Percentiles rank a stretch among this genome's conserved stretches.
Evolutionary conservation across 2,888 invertebrate species (phyloP).

Genomic region (Amblyjoppa proteus): DNA sequence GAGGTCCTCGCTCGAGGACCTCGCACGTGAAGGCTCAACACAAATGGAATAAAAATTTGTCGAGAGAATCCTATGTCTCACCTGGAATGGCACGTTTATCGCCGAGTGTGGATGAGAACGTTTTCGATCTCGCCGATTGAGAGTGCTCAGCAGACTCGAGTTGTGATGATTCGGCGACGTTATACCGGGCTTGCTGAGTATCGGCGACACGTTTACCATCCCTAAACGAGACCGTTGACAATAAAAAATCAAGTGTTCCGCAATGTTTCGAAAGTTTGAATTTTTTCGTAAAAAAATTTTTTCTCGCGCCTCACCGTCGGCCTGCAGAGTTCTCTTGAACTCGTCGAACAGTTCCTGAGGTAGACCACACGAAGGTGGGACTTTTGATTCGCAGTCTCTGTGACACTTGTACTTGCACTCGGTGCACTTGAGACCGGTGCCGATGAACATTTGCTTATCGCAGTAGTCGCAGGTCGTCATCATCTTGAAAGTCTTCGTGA

Average conservation of each 20-base stretch:
- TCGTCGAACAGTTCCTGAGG: constrained; percentile 94
- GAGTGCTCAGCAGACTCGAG: constrained; percentile 81
- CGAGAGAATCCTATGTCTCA: constrained; percentile 77
- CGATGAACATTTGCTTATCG: constrained; percentile 94
- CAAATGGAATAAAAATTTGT: background rate
- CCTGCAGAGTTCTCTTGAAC: constrained; percentile 91
- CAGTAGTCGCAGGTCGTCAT: constrained; percentile 96
- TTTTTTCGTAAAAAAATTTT: background rate
- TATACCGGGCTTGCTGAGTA: constrained; percentile 84
- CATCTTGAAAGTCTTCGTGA: constrained; percentile 95
- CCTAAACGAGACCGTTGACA: constrained; percentile 70
- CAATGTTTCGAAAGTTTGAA: background rate
- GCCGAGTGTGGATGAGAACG: constrained; percentile 87
- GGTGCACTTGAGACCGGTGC: constrained; percentile 94
- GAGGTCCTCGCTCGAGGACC: too few species aligned
- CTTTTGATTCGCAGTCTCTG: constrained; percentile 95
- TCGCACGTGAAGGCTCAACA: background rate
- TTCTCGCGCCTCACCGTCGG: constrained; percentile 86
- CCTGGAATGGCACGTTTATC: constrained; percentile 87
- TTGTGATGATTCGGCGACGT: constrained; percentile 84
- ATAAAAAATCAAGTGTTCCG: background rate
- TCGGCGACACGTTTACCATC: constrained; percentile 85
- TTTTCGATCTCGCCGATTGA: constrained; percentile 85
- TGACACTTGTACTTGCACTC: constrained; percentile 98
- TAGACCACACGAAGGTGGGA: constrained; percentile 96